Evolutionary conservation across 2,113 vertebrate species (phyloP), one percentile per base, ranked within the genome.

Genomic region (Passer domesticus): DNA sequence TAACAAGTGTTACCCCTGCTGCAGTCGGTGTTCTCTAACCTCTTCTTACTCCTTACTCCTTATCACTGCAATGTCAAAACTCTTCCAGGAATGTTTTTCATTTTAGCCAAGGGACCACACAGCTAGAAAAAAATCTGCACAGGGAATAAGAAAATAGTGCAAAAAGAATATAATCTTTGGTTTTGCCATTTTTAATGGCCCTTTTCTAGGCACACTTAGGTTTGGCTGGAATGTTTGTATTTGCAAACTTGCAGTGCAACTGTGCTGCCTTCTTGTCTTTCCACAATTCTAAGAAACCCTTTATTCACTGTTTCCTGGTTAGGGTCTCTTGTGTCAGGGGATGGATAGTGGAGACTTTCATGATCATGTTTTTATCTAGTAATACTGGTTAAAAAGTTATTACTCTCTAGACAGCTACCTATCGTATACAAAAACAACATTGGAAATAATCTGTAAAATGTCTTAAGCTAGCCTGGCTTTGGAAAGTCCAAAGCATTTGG

Each of bases 391-490:
- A 62, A 96, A 89, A 90, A 73, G 59, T 76, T 78, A 88, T 44
- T 83, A 16, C 11, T 87, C 4, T 55, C 6, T 55, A 64, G 46
- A 79, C 60, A 78, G 28, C 52, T 87, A 66, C 33, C 35, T 24
- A 30, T 44, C 7, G 21, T 83, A 88, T 43, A 87, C 21, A 47
- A 68, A 91, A 93, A 50, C 33, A 69, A 66, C 44, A 55, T 18
- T 74, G 84, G 73, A 67, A 95, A 58, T 91, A 92, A 88, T 89
- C 79, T 84, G 9, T 44, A 31, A 60, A 70, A 49, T 39, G 69
- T 56, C 15, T 63, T 95, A 39, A 89, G 81, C 72, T 94, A 74
- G 56, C 87, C 53, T 91, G 50, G 15, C n/a, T 96, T 97, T 95
- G 83, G 35, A 47, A 87, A 75, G 37, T 41, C 63, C 64, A 81